Evolutionary conservation across 2,888 invertebrate genomes (phyloP), one percentile per base, ranked within the genome.

Genomic region (Pristionchus entomophagus): DNA sequence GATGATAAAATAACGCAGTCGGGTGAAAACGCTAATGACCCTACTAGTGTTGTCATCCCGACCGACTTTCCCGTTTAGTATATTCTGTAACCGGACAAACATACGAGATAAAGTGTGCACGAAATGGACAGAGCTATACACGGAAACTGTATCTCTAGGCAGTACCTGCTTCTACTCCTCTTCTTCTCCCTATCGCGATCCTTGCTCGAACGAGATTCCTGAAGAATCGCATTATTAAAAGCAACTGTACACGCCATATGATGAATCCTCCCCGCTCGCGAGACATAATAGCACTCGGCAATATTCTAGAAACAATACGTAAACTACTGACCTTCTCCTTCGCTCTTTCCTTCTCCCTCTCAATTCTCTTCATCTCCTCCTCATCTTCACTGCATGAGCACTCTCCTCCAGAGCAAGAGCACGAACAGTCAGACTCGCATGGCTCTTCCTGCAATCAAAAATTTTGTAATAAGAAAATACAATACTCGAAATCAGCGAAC

Each of bases 341-440:
- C 38, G 86, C 26, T 26, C 80, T 59, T 22, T 83, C 84, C 49
- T 51, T 73, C 38, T 86, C 78, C 26, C 41, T 65, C 38, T 87
- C 85, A 2, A 59, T 49, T 53, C 85, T 77, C 53, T 80, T 73
- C 49, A 51, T 32, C 38, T 80, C 65, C 38, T 82, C 81, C 26
- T 59, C 80, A 77, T 86, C 62, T 86, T 87, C 78, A 86, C 85
- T 19, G 62, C 93, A 93, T 0, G 92, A 92, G 82, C 93, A 93
- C 82, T 92, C 92, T 12, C 92, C 93, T 22, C 92, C 93, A 45
- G 91, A 91, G 83, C 92, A 93, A 0, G 92, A 93, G 84, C 93
- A 93, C 2, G 93, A 92, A 84, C 93, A 93, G 56, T 77, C 77
- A n/a, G 85, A 85, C 26, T 85, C 73, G 56, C 69, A 84, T 1